Evolutionary conservation across 1,140 invertebrate species (phyloP).

Genomic region (Tetragonula clypearis): DNA sequence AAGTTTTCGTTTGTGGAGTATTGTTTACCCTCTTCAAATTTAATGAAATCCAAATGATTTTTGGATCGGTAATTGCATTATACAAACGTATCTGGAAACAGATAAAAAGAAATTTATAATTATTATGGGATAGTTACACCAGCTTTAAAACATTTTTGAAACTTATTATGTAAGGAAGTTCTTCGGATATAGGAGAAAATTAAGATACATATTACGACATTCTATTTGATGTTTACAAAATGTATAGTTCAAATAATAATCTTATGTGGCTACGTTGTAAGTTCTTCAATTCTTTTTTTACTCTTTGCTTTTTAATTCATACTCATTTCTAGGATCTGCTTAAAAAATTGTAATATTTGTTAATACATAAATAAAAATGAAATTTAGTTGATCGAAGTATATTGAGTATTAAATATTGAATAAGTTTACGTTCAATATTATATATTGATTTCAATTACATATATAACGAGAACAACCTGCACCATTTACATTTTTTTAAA

Average conservation of each 20-base stretch:
- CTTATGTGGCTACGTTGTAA: constrained; percentile 41
- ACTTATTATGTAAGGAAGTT: constrained; percentile 36
- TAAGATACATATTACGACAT: constrained; percentile 37
- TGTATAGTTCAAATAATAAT: constrained; percentile 51
- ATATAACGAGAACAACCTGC: background rate
- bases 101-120: constrained; percentile 19
- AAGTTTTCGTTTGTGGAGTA: constrained; percentile 31
- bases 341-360: constrained; percentile 50
- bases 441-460: background rate
- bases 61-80: constrained; percentile 7
- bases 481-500: constrained; percentile 16
- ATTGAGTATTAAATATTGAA: constrained; percentile 30
- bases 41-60: constrained; percentile 3
- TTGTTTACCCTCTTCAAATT: constrained; percentile 27
- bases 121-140: constrained; percentile 34
- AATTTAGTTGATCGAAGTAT: constrained; percentile 45
- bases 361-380: constrained; percentile 50
- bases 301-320: constrained; percentile 43
- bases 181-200: constrained; percentile 32
- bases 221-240: constrained; percentile 45
- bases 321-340: constrained; percentile 50
- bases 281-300: constrained; percentile 39
- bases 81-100: constrained; percentile 8
- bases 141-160: constrained; percentile 40
- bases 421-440: constrained; percentile 20